phyloP scores from a whole-genome alignment of 2,888 invertebrate species.

The Netelia melanura region DNA sequence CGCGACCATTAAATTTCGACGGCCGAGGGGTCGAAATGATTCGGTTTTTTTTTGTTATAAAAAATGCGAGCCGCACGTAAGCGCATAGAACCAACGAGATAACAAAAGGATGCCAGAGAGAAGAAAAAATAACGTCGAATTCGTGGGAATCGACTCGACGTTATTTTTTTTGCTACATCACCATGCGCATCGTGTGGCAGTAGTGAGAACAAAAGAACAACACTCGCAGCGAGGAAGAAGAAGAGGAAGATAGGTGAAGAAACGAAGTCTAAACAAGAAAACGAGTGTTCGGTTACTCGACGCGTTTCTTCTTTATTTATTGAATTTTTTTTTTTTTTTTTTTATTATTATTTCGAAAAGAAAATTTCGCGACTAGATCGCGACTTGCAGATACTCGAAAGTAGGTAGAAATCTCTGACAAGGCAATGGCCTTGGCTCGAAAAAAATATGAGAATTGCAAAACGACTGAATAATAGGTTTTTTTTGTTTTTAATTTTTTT shows the following conservation, averaged over 20 bases:
- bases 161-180: constrained; percentile 22
- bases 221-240: neutral
- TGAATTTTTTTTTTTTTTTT: constrained; percentile 12
- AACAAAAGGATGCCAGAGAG: neutral
- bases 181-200: neutral
- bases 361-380: constrained; percentile 19
- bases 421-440: constrained; percentile 54
- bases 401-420: constrained; percentile 55
- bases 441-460: constrained; percentile 40
- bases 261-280: neutral
- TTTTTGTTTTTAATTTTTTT: constrained; percentile 37
- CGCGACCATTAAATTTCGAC: constrained; percentile 39
- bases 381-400: constrained; percentile 48
- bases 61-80: neutral
- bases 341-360: neutral
- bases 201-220: neutral
- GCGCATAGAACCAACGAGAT: constrained; percentile 5
- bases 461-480: constrained; percentile 61
- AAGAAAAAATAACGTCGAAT: constrained; percentile 6
- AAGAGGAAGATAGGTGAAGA: constrained; percentile 4
- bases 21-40: constrained; percentile 29
- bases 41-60: constrained; percentile 29
- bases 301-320: constrained; percentile 22
- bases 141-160: constrained; percentile 55
- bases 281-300: neutral